These are phyloP conservation scores for Trigoniulus corallinus DNA, from an alignment of 1,140 invertebrate genomes.

Conservation along the genomic window DNA sequence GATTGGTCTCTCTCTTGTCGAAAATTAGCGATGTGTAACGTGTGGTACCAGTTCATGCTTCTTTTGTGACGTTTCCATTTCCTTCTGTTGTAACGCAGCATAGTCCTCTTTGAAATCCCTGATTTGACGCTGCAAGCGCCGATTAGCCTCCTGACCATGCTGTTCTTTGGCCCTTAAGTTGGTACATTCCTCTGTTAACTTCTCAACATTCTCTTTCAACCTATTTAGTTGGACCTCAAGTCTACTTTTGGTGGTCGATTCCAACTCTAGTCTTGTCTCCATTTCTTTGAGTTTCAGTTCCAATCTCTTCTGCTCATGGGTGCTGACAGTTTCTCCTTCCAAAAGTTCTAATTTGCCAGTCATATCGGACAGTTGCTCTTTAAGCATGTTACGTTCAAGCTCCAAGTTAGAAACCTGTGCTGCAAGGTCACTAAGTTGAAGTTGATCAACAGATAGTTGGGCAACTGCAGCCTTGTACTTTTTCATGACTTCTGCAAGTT, in stretches of 20 bases:
- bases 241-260: slow-evolving; percentile 62
- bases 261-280: slow-evolving; percentile 73
- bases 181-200: slow-evolving; percentile 52
- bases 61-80: slow-evolving; percentile 49
- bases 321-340: slow-evolving; percentile 58
- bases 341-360: slow-evolving; percentile 54
- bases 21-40: slow-evolving; percentile 1
- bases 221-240: slow-evolving; percentile 62
- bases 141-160: slow-evolving; percentile 51
- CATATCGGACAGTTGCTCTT: slow-evolving; percentile 42
- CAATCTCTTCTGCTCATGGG: slow-evolving; percentile 44
- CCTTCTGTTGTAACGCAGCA: slow-evolving; percentile 40
- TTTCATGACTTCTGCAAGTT: slow-evolving; percentile 65
- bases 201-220: slow-evolving; percentile 67
- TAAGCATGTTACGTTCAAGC: slow-evolving; percentile 51
- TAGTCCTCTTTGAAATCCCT: slow-evolving; percentile 57
- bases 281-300: slow-evolving; percentile 71
- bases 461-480: slow-evolving; percentile 78
- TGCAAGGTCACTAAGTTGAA: slow-evolving; percentile 58
- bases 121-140: slow-evolving; percentile 47
- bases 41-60: slow-evolving; percentile 25
- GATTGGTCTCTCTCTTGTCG: not conserved
- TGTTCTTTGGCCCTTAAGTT: slow-evolving; percentile 50
- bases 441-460: slow-evolving; percentile 66
- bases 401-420: slow-evolving; percentile 60